A percentile compares a stretch with the other conserved stretches of the same genome.
phyloP scores from a whole-genome alignment of 1,140 invertebrate genomes.

The Diorhabda elongata region DNA sequence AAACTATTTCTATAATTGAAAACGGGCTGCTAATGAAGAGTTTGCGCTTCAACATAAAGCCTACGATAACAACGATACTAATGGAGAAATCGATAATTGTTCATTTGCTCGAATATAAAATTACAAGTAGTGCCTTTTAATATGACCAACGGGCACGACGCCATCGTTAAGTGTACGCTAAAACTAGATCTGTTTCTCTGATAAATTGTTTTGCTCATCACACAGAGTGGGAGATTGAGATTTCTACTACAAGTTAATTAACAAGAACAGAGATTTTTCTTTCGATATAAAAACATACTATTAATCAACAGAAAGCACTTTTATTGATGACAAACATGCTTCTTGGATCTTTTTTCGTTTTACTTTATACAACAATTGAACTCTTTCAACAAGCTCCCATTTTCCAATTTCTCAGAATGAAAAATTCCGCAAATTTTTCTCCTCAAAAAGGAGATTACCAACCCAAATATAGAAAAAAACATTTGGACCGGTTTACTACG shows the following conservation, averaged over 20 bases:
- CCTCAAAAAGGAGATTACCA: no score
- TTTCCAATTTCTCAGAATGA: no score
- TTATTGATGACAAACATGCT: no score
- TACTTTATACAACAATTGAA: no score
- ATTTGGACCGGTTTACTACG: no score
- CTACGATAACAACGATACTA: constrained; percentile 31
- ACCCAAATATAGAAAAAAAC: no score
- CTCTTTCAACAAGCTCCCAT: no score
- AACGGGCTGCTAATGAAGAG: constrained; percentile 34
- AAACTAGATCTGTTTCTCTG: neutral
- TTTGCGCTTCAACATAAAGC: constrained; percentile 27
- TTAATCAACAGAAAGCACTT: no score
- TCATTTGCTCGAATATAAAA: constrained; percentile 30
- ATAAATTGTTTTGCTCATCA: neutral
- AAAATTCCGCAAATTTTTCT: no score
- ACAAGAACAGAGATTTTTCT: neutral
- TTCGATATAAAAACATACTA: no score
- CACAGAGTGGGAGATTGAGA: neutral
- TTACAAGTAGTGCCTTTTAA: constrained; percentile 2
- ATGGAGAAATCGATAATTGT: constrained; percentile 46
- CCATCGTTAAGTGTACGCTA: neutral
- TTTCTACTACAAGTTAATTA: constrained; percentile 1
- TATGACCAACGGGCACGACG: neutral
- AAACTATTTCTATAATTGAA: constrained; percentile 29
- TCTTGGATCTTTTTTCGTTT: no score